Percentiles rank a stretch among this genome's conserved stretches.
These are phyloP conservation scores for Lycaon pictus DNA, from an alignment of 2,113 vertebrate genomes.

Conservation along the genomic window DNA sequence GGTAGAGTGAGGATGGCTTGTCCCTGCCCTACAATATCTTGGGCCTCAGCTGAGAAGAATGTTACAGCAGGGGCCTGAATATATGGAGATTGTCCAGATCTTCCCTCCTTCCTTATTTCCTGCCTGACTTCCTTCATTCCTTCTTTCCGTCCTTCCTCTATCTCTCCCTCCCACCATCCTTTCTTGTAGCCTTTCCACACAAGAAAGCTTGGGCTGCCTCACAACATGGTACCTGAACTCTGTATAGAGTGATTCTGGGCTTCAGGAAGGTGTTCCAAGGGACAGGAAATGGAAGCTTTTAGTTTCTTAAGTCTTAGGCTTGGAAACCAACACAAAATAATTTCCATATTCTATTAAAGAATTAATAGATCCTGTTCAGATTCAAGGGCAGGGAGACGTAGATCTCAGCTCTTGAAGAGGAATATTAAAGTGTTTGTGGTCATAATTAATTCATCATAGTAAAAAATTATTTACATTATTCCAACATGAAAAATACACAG, in stretches of 20 bases:
- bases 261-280: not conserved
- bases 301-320: not conserved
- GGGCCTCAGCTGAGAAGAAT: not conserved
- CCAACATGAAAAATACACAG: not conserved
- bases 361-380: not conserved
- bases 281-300: not conserved
- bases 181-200: not conserved
- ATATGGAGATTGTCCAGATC: not conserved
- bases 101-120: no score
- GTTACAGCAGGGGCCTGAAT: not conserved
- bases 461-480: not conserved
- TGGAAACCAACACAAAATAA: not conserved
- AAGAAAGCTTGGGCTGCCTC: not conserved
- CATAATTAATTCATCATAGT: not conserved
- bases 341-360: not conserved
- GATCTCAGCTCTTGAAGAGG: not conserved
- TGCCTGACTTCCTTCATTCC: fast-evolving
- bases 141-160: fast-evolving
- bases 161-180: not conserved
- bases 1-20: not conserved
- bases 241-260: not conserved
- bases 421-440: not conserved
- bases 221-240: not conserved
- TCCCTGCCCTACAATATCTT: not conserved
- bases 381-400: not conserved